These are phyloP conservation scores for Pachymerium ferrugineum DNA, from an alignment of 2,888 invertebrate species.

Conservation along the genomic window DNA sequence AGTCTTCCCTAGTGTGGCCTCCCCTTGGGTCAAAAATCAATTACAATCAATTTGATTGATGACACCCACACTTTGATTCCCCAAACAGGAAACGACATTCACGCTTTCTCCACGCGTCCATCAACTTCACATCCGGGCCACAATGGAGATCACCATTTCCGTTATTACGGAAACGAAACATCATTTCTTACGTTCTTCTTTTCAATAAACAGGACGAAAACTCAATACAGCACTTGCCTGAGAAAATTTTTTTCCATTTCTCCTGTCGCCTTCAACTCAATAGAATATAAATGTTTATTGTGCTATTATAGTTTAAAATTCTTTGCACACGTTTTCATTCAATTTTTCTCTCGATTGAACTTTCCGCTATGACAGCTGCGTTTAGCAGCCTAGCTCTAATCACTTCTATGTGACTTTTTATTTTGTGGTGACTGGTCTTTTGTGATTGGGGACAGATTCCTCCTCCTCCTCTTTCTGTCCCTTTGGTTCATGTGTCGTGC, in stretches of 20 bases:
- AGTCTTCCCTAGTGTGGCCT: no score
- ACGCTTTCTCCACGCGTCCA: neutral
- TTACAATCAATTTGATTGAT: neutral
- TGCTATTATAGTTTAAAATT: neutral
- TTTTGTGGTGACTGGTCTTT: neutral
- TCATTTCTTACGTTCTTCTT: neutral
- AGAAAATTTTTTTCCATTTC: no score
- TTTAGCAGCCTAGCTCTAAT: neutral
- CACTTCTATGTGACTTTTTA: neutral
- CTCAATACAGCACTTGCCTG: no score
- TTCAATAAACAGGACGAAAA: no score
- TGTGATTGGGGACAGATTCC: slow-evolving; percentile 5
- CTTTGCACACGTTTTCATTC: neutral
- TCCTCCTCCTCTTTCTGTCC: neutral
- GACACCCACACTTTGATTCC: neutral
- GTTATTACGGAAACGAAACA: neutral
- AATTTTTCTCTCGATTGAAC: neutral
- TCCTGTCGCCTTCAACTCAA: no score
- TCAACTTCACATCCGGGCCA: slow-evolving; percentile 1
- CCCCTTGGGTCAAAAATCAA: no score
- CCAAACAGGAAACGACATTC: neutral
- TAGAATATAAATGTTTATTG: no score
- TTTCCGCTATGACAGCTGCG: neutral
- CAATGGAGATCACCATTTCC: neutral
- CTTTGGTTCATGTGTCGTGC: neutral